Conservation (phyloP, 2,888 invertebrate species). For the Allacma fusca region DNA sequence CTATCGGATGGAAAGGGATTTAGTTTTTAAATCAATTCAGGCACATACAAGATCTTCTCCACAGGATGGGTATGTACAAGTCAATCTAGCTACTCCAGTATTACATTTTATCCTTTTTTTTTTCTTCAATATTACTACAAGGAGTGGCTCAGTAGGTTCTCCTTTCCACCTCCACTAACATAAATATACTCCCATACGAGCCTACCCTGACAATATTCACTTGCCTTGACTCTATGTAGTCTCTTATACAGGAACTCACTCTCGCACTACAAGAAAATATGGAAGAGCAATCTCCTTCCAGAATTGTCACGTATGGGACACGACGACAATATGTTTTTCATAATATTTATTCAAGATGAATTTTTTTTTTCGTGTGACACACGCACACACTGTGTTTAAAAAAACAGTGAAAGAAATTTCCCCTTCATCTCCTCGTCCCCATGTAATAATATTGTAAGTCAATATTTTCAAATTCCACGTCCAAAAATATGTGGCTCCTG, state of each 20-base stretch:
- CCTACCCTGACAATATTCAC: no score
- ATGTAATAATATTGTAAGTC: neutral
- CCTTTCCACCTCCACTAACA: neutral
- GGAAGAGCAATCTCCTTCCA: neutral
- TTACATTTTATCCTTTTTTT: neutral
- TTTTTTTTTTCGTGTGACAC: neutral
- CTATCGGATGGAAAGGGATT: constrained; percentile 42
- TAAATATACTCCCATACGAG: no score
- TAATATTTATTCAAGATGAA: constrained; percentile 9
- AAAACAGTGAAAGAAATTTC: neutral
- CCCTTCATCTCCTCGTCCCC: constrained; percentile 5
- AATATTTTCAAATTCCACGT: constrained; percentile 18
- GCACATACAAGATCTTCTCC: constrained; percentile 25
- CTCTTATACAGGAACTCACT: no score
- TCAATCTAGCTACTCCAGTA: constrained; percentile 24
- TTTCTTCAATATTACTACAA: neutral
- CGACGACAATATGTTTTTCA: constrained; percentile 19
- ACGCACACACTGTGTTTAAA: neutral
- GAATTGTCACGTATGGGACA: constrained; percentile 8
- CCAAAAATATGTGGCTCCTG: neutral
- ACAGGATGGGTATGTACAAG: constrained; percentile 9
- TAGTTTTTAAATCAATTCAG: constrained; percentile 45
- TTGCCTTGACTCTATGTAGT: no score
- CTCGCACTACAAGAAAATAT: neutral
- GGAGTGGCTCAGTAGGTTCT: neutral